Evolutionary conservation across 2,888 invertebrate genomes (phyloP), one percentile per base, ranked within the genome.

Genomic region (Xylota segnis): DNA sequence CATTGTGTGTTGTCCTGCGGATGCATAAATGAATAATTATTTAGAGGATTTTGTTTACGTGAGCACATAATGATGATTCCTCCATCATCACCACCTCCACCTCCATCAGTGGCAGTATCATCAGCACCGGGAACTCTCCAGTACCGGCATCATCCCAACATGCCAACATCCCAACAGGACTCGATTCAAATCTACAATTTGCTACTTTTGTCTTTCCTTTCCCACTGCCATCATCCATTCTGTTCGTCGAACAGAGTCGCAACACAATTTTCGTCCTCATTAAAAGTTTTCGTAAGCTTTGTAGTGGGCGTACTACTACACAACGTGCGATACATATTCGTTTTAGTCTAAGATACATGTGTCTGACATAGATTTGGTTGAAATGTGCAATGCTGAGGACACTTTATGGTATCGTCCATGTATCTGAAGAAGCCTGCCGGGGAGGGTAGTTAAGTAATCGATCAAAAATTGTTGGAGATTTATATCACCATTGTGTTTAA

Each of bases 11-110:
- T 78, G 78, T 78, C 78, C 78, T 78, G 78, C 78, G 78, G 63
- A 78, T 78, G 78, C 78, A 78, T 78, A 78, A 78, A 78, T 78
- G 78, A 78, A 78, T 78, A 78, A 78, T 78, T 70, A 78, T 78
- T 70, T 78, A 61, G 70, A 78, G 70, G 70, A 78, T 78, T 78
- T 78, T 78, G 78, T 78, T 78, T 78, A 78, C 78, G 78, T 78
- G 70, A 78, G 78, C 78, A 78, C 78, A 78, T 78, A 78, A 78
- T 70, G 78, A 71, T 77, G 77, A 77, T 78, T 63, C 61, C 61
- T 63, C 70, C 61, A 70, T 63, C 70, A 78, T 78, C 58, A 70
- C 0, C 77, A 34, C 10, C 34, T 37, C n/a, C 50, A 59, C 43
- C 23, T 23, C 23, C 68, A 52, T n/a, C 54, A 45, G 29, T 16